Evolutionary conservation across 2,113 vertebrate species (phyloP).

Genomic region (Suricata suricatta): DNA sequence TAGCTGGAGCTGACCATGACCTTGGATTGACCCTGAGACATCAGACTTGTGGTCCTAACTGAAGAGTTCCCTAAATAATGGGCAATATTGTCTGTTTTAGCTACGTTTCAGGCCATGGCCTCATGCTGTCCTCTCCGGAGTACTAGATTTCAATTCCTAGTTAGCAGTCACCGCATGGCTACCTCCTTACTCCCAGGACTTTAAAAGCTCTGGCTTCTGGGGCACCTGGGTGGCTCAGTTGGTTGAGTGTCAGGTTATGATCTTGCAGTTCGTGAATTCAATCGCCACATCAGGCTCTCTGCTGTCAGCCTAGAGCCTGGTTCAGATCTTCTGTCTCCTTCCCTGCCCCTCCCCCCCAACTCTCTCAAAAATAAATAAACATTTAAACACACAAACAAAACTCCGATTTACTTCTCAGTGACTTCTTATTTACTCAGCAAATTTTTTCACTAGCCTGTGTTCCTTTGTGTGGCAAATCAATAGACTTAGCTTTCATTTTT

Average conservation of each 20-base stretch:
- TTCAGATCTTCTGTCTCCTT: too few species aligned
- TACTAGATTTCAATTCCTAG: not conserved
- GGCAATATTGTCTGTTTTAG: not conserved
- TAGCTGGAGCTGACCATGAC: not conserved
- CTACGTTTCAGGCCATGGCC: not conserved
- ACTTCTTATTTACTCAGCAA: not conserved
- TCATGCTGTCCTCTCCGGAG: not conserved
- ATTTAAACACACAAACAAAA: not conserved
- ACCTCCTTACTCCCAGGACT: not conserved
- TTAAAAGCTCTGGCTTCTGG: not conserved
- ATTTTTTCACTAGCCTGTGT: not conserved
- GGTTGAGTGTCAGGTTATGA: too few species aligned
- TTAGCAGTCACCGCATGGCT: not conserved
- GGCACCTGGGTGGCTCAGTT: too few species aligned
- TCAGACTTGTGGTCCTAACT: not conserved
- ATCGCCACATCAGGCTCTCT: too few species aligned
- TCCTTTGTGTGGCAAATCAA: not conserved
- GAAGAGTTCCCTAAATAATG: not conserved
- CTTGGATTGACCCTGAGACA: too few species aligned
- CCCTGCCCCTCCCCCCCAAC: too few species aligned
- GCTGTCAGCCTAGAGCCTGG: too few species aligned
- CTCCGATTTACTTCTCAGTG: not conserved
- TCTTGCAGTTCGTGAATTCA: too few species aligned
- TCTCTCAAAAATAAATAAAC: too few species aligned
- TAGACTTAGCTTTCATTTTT: not conserved